A percentile compares a stretch with the other conserved stretches of the same genome.
Evolutionary conservation across 64 coral and sea anemone species (phyloP).

Genomic region (Orbicella faveolata): DNA sequence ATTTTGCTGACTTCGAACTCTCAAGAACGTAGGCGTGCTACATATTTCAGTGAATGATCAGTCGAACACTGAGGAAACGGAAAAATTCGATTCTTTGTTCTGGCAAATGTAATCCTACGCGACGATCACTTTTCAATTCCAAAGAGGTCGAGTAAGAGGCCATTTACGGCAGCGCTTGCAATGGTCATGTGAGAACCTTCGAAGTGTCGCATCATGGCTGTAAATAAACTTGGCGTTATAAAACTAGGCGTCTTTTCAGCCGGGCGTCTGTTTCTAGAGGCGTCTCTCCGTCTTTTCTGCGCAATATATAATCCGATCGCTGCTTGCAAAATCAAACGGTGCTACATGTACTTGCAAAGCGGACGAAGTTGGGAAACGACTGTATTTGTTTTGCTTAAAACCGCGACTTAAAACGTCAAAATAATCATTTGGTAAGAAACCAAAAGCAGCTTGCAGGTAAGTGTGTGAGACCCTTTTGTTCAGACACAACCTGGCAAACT

Average conservation of each 20-base stretch:
- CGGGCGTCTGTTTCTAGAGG: neutral
- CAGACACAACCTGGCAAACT: neutral
- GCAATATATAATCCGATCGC: neutral
- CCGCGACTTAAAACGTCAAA: neutral
- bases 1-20: neutral
- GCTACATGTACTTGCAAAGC: neutral
- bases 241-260: neutral
- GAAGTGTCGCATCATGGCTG: conserved; percentile 11
- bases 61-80: neutral
- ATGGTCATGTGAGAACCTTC: conserved; percentile 26
- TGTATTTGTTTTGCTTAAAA: neutral
- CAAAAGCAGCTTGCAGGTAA: neutral
- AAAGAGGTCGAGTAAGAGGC: neutral
- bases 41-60: neutral
- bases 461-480: neutral
- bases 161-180: neutral
- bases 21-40: neutral
- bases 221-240: neutral
- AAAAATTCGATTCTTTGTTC: neutral
- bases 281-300: neutral
- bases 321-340: neutral
- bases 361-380: too few species aligned
- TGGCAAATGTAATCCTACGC: neutral
- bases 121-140: neutral
- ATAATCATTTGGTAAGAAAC: neutral